phyloP scores from a whole-genome alignment of 2,888 invertebrate genomes.

The Eurois occulta region DNA sequence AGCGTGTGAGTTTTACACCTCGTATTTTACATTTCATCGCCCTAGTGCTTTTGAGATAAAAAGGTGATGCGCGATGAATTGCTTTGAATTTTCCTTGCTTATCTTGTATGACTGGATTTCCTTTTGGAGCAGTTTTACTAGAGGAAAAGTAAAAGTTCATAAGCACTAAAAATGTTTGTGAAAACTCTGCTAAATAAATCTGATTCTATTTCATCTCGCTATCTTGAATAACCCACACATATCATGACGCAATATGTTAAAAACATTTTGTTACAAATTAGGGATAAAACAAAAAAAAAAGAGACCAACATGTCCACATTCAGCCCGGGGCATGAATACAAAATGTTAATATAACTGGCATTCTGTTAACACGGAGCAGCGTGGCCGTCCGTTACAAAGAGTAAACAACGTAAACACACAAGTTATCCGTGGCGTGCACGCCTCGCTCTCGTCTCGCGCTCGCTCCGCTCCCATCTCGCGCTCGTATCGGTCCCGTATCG shows the following conservation, averaged over 20 bases:
- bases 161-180: background rate
- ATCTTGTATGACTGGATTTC: constrained; percentile 12
- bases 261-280: constrained; percentile 34
- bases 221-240: constrained; percentile 14
- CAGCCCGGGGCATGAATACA: constrained; percentile 60
- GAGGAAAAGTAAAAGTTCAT: background rate
- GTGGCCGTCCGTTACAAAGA: constrained; percentile 58
- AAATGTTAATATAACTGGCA: constrained; percentile 69
- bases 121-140: constrained; percentile 17
- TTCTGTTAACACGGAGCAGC: constrained; percentile 60
- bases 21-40: constrained; percentile 56
- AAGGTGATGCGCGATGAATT: constrained; percentile 45
- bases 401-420: constrained; percentile 68
- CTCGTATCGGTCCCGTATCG: constrained; percentile 38
- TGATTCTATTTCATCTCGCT: background rate
- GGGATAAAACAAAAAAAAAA: constrained; percentile 41
- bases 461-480: constrained; percentile 14
- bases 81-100: constrained; percentile 32
- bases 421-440: constrained; percentile 68
- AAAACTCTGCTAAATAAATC: background rate
- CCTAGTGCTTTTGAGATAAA: constrained; percentile 52
- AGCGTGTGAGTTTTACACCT: constrained; percentile 64
- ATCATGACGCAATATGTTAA: constrained; percentile 35
- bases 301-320: constrained; percentile 51
- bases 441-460: constrained; percentile 25